These are phyloP conservation scores for Sarcophaga carnaria DNA, from an alignment of 2,888 invertebrate genomes.

Conservation along the genomic window DNA sequence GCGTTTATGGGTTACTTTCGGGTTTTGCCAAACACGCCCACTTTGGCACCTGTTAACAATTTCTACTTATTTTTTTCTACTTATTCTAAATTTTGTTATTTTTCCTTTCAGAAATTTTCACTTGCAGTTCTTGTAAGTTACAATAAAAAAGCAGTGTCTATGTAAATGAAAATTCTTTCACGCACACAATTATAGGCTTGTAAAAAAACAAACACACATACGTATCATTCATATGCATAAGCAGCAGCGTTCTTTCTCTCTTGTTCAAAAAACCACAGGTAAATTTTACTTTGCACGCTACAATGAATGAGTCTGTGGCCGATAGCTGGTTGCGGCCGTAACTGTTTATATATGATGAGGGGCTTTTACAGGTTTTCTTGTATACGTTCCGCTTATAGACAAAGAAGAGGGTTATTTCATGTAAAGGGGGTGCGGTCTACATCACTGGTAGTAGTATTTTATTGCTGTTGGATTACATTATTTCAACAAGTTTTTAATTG, in stretches of 20 bases:
- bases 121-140: conserved; percentile 19
- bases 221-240: not conserved
- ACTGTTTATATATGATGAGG: conserved; percentile 27
- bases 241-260: not conserved
- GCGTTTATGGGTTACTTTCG: conserved; percentile 18
- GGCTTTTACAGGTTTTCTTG: conserved; percentile 47
- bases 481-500: conserved; percentile 51
- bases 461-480: conserved; percentile 24
- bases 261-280: conserved; percentile 33
- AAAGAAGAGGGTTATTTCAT: conserved; percentile 36
- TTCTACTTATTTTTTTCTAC: not conserved
- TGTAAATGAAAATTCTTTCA: conserved; percentile 61
- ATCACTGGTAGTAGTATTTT: conserved; percentile 31
- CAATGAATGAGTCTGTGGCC: conserved; percentile 42
- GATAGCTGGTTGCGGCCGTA: conserved; percentile 39
- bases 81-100: not conserved
- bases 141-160: conserved; percentile 23
- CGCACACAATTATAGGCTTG: conserved; percentile 31
- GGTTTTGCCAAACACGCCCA: conserved; percentile 51
- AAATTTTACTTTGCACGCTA: conserved; percentile 37
- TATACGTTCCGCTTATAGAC: conserved; percentile 32
- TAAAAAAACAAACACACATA: conserved; percentile 22
- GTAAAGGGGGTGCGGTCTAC: conserved; percentile 57
- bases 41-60: conserved; percentile 63
- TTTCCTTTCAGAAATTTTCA: conserved; percentile 33